Evolutionary conservation across 2,113 vertebrate genomes (phyloP).

Genomic region (Tetraodon nigroviridis): DNA sequence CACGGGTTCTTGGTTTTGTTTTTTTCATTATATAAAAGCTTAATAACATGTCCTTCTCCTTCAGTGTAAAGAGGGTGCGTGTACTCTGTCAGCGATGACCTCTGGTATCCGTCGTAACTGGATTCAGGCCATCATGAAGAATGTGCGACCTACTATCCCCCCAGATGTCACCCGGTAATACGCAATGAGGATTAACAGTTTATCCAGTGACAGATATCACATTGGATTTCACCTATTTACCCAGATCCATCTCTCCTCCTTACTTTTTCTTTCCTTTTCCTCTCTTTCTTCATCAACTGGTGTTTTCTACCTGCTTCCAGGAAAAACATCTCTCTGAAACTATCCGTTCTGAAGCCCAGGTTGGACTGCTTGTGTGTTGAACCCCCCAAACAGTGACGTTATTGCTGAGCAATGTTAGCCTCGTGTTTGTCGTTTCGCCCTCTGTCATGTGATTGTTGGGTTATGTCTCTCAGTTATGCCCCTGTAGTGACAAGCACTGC

Average conservation of each 20-base stretch:
- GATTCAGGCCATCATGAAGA: slow-evolving; percentile 98
- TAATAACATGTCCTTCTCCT: slow-evolving; percentile 18
- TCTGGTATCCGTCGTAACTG: slow-evolving; percentile 96
- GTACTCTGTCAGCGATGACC: slow-evolving; percentile 94
- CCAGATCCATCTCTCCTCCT: slow-evolving; percentile 56
- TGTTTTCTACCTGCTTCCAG: slow-evolving; percentile 77
- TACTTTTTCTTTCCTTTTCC: slow-evolving; percentile 33
- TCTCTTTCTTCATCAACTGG: slow-evolving; percentile 40
- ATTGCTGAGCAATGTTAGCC: slow-evolving; percentile 60
- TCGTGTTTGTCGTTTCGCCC: slow-evolving; percentile 53
- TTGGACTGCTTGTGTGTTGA: slow-evolving; percentile 75
- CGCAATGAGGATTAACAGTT: slow-evolving; percentile 34
- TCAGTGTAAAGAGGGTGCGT: slow-evolving; percentile 88
- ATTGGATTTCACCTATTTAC: slow-evolving; percentile 46
- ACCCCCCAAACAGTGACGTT: slow-evolving; percentile 57
- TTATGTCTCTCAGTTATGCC: slow-evolving; percentile 57
- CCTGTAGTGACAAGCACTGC: slow-evolving; percentile 38
- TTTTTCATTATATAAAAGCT: background rate
- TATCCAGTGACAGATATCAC: slow-evolving; percentile 32
- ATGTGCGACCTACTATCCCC: slow-evolving; percentile 84
- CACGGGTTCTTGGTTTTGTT: no score
- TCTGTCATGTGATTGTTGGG: slow-evolving; percentile 63
- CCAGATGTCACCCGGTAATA: slow-evolving; percentile 93
- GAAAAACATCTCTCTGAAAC: slow-evolving; percentile 90
- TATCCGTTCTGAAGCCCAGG: slow-evolving; percentile 87